Evolutionary conservation across 2,113 vertebrate species (phyloP).

Genomic region (Entelurus aequoreus): DNA sequence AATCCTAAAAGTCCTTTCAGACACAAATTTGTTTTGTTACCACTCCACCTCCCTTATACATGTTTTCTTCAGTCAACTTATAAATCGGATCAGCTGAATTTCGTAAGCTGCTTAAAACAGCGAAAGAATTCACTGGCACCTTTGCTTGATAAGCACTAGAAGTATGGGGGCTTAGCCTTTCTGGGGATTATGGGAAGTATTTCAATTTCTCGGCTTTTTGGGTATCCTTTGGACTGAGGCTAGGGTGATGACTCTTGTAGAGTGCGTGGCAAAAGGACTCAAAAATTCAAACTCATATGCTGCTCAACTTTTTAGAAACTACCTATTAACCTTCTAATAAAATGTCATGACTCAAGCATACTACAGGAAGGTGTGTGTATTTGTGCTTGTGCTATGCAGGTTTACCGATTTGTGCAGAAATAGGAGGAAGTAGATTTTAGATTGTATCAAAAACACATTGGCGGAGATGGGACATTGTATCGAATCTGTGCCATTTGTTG

Average conservation of each 20-base stretch:
- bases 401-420: no score
- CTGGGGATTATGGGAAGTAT: constrained; percentile 58
- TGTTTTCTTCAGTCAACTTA: constrained; percentile 39
- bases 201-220: constrained; percentile 59
- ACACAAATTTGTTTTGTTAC: constrained; percentile 2
- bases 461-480: no score
- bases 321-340: no score
- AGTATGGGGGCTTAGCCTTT: constrained; percentile 43
- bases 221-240: constrained; percentile 23
- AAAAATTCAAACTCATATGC: constrained; percentile 14
- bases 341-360: no score
- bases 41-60: constrained; percentile 16
- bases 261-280: constrained; percentile 8
- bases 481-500: no score
- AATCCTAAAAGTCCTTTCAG: background rate
- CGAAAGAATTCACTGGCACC: constrained; percentile 65
- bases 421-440: no score
- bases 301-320: no score
- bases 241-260: constrained; percentile 29
- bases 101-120: constrained; percentile 69
- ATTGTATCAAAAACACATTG: no score
- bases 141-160: constrained; percentile 45
- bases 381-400: no score
- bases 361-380: no score
- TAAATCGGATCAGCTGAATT: constrained; percentile 61